Base-by-base conservation (phyloP, 2,113 vertebrate genomes). In the Salvator merianae region DNA sequence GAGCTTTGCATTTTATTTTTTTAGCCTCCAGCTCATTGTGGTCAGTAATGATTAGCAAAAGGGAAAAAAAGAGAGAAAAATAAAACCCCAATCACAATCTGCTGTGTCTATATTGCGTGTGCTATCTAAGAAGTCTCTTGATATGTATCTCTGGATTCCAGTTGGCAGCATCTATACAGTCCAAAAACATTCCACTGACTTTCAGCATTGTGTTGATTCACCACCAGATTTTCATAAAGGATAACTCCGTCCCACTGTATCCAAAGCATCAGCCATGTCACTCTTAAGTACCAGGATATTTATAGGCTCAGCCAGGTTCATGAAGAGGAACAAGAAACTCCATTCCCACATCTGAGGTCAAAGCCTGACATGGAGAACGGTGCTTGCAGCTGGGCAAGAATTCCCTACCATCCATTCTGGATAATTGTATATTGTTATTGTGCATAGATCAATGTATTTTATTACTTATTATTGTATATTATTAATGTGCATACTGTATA, bases 1-100 rank as follows among this genome's bases (percentile, higher is more conserved):
- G 85, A 84, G 3, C 9, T 65, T 81, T 76, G 63, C 84, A 76
- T 47, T 81, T 77, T 81, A 86, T 81, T 86, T 86, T 59, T 81
- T 72, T 81, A 69, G 84, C 72, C 72, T 76, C 62, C 50, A 75
- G 63, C 50, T 70, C n/a, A 38, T 32, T 20, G 16, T 70, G 73
- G 74, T 63, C 62, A 88, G 74, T 59, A 65, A 12, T 66, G 83
- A 88, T 32, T 70, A 74, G 18, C 30, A 0, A 59, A 59, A 59
- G 55, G 55, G 16, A 9, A 20, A 59, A 59, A 20, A 4, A 59
- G 0, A 79, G 50, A 84, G n/a, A 84, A 69, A 38, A 77, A 84
- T 59, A n/a, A 77, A 77, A 55, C 30, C 47, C 65, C 32, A 77
- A n/a, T 77, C 47, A 77, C 18, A 77, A 59, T 30, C 47, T 59